phyloP scores from a whole-genome alignment of 2,888 invertebrate species.

The Mimumesa dahlbomi region DNA sequence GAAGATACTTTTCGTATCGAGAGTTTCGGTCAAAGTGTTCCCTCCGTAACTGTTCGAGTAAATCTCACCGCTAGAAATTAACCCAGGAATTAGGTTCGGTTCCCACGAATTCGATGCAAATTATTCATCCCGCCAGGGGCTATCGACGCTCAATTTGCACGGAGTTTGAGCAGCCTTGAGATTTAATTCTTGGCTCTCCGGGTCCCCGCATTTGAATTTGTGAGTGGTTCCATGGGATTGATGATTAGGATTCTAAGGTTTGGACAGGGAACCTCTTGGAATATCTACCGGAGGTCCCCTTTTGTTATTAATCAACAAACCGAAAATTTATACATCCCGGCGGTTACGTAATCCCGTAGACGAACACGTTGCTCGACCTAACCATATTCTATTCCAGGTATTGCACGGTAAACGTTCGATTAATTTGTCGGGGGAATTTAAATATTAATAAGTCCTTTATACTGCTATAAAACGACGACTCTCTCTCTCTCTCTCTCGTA shows the following conservation, averaged over 20 bases:
- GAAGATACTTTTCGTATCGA: too few relatives aligned
- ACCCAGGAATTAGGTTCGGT: constrained; percentile 54
- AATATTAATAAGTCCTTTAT: too few relatives aligned
- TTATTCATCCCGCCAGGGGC: constrained; percentile 60
- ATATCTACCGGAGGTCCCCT: constrained; percentile 6
- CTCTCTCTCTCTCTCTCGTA: too few relatives aligned
- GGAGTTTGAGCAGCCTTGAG: constrained; percentile 58
- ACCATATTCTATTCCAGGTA: too few relatives aligned
- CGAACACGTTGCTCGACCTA: too few relatives aligned
- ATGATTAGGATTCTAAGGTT: constrained; percentile 45
- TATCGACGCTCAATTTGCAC: constrained; percentile 61
- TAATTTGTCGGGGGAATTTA: too few relatives aligned
- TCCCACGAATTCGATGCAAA: constrained; percentile 56
- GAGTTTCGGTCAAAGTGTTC: too few relatives aligned
- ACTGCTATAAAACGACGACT: too few relatives aligned
- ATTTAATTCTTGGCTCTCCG: constrained; percentile 56
- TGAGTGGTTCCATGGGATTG: constrained; percentile 47
- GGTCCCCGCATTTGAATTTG: constrained; percentile 53
- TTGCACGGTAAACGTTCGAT: too few relatives aligned
- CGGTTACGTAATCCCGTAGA: too few relatives aligned
- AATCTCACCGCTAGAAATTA: constrained; percentile 55
- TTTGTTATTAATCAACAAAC: constrained; percentile 15
- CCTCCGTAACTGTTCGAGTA: constrained; percentile 19
- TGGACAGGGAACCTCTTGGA: constrained; percentile 17
- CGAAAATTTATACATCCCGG: too few relatives aligned